These are phyloP conservation scores for Macheiramphus alcinus DNA, from an alignment of 2,113 vertebrate genomes.

Conservation along the genomic window DNA sequence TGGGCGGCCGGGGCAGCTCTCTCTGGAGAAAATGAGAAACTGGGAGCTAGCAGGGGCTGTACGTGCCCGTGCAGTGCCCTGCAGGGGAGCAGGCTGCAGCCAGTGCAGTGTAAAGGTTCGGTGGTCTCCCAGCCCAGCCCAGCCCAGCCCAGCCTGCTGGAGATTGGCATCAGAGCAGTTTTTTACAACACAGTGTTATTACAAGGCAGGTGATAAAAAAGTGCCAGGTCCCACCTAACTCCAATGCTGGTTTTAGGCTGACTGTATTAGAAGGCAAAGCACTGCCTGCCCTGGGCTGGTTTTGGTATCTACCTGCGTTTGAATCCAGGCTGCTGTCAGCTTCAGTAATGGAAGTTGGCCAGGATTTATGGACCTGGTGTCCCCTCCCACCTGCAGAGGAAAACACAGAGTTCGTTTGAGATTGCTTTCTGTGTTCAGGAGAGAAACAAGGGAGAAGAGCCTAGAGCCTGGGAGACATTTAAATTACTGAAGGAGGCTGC, in stretches of 20 bases:
- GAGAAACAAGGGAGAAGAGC: not conserved
- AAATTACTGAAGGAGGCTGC: not conserved
- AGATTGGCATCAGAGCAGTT: not conserved
- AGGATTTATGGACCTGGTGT: slow-evolving; percentile 87
- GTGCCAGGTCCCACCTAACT: not conserved
- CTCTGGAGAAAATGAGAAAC: not conserved
- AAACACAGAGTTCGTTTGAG: not conserved
- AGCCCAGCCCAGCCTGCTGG: not conserved
- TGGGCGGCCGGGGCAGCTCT: not conserved
- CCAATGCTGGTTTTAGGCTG: not conserved
- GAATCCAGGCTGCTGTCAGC: slow-evolving; percentile 75
- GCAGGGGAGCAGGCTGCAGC: not conserved
- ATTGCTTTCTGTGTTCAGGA: fast-evolving
- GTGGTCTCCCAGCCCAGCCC: not conserved
- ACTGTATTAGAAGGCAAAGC: not conserved
- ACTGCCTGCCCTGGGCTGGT: not conserved
- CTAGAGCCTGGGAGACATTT: not conserved
- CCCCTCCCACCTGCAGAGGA: slow-evolving; percentile 73
- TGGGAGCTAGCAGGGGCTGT: not conserved
- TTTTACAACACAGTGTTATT: not conserved
- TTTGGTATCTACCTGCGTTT: slow-evolving; percentile 66
- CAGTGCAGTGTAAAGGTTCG: not conserved
- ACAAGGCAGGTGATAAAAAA: not conserved
- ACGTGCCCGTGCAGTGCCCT: fast-evolving
- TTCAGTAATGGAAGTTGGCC: slow-evolving; percentile 83